Evolutionary conservation across 2,113 vertebrate genomes (phyloP), one percentile per base, ranked within the genome.

Genomic region (Tetrax tetrax): DNA sequence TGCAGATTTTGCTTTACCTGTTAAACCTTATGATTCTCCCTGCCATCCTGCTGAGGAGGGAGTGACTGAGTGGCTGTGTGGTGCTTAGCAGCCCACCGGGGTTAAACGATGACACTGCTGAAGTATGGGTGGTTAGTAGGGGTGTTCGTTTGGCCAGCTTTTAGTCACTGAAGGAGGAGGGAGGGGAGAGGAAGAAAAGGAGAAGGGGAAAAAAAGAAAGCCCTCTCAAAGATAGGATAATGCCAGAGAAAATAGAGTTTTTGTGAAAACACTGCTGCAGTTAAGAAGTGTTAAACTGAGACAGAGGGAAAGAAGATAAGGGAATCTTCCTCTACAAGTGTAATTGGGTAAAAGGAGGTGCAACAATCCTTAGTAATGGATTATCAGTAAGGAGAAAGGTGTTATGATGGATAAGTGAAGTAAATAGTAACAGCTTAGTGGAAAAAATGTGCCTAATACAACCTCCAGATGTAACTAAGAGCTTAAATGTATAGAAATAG

Each of bases 21-120:
- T 57, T 56, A 82, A 83, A 61, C 24, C 4, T 81, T 87, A 60
- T 10, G 7, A 13, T 80, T 71, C 27, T 78, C 9, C 22, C 35
- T 0, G 2, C 35, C 4, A 3, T 75, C 65, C 24, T 2, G 0
- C n/a, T 18, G 47, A 29, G 31, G 17, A 35, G 51, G 25, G 50
- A 38, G 28, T 6, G 31, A 37, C 25, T 37, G 47, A 48, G 59
- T 0, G 0, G 20, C 22, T 80, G 12, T 14, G 35, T 29, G 64
- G 21, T 38, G 51, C 22, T 61, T 47, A 56, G 51, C 19, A 60
- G 61, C 25, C 31, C 33, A 17, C 4, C 0, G 4, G 33, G 29
- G 2, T 91, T 77, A 43, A 89, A 50, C 17, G 47, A 1, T 2
- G 8, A 7, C 22, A 11, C 35, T 35, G 23, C n/a, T 59, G 9